These are phyloP conservation scores for Kryptolebias ocellatus DNA, from an alignment of 2,797 vertebrate genomes.

Conservation along the genomic window DNA sequence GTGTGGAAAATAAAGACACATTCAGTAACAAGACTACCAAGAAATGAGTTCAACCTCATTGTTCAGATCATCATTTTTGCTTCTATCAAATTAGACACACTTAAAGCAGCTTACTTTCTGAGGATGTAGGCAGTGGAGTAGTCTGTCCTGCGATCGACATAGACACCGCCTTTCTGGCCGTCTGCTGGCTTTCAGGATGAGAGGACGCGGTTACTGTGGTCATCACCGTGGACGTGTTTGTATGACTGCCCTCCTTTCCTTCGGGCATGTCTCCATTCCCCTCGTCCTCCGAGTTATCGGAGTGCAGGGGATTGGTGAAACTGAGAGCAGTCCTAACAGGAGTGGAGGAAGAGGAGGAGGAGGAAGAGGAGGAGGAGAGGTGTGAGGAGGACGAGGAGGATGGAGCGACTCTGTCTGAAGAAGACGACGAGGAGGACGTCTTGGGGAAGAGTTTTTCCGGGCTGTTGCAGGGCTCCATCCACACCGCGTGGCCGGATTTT, in stretches of 20 bases:
- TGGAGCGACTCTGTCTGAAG: slow-evolving; percentile 73
- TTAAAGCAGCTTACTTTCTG: slow-evolving; percentile 84
- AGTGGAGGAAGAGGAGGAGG: slow-evolving; percentile 62
- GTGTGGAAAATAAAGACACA: background rate
- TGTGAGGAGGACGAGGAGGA: slow-evolving; percentile 73
- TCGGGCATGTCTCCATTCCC: slow-evolving; percentile 80
- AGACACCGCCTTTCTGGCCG: slow-evolving; percentile 87
- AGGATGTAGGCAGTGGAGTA: slow-evolving; percentile 65
- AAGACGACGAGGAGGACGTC: slow-evolving; percentile 72
- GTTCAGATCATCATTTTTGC: too few species aligned
- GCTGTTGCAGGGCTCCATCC: slow-evolving; percentile 75
- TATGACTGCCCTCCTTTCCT: slow-evolving; percentile 56
- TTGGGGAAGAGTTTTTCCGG: slow-evolving; percentile 70
- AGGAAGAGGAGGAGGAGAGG: slow-evolving; percentile 57
- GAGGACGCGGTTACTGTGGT: slow-evolving; percentile 84
- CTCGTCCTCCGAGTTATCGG: slow-evolving; percentile 90
- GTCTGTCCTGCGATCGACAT: slow-evolving; percentile 92
- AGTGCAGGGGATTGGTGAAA: slow-evolving; percentile 97
- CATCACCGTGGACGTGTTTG: slow-evolving; percentile 87
- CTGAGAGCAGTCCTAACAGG: slow-evolving; percentile 86
- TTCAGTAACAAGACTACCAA: too few species aligned
- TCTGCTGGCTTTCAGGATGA: slow-evolving; percentile 78
- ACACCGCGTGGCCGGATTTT: slow-evolving; percentile 81
- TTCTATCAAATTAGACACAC: background rate
- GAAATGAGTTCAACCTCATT: too few species aligned